A percentile compares a stretch with the other conserved stretches of the same genome.
These are phyloP conservation scores for Helogale parvula DNA, from an alignment of 2,113 vertebrate species.

Conservation along the genomic window DNA sequence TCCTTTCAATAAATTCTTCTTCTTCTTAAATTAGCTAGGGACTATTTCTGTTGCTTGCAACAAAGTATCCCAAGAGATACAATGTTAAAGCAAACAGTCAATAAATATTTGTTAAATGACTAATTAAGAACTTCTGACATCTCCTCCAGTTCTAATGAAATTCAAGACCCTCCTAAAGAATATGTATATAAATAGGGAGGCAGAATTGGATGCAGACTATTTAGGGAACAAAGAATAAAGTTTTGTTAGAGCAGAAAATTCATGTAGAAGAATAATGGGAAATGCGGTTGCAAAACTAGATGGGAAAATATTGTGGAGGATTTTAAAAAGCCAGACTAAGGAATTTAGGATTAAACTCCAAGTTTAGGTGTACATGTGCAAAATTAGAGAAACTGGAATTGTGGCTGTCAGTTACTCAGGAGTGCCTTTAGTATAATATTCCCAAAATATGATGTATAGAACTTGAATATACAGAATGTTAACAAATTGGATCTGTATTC, in stretches of 20 bases:
- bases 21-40: slow-evolving; percentile 58
- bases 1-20: slow-evolving; percentile 64
- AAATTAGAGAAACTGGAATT: neutral
- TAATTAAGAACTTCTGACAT: slow-evolving; percentile 67
- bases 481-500: neutral
- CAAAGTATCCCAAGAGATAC: slow-evolving; percentile 49
- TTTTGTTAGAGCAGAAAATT: slow-evolving; percentile 10
- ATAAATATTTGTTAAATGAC: slow-evolving; percentile 66
- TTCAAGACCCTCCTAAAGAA: slow-evolving; percentile 36
- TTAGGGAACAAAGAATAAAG: slow-evolving; percentile 22
- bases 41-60: slow-evolving; percentile 64
- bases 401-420: neutral
- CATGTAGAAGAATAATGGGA: neutral
- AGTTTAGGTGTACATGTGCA: neutral
- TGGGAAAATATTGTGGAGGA: neutral
- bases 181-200: neutral
- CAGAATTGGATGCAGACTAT: slow-evolving; percentile 9
- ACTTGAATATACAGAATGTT: neutral
- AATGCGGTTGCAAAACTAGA: neutral
- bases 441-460: neutral
- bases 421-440: neutral
- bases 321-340: neutral
- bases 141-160: slow-evolving; percentile 36
- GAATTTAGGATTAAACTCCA: neutral
- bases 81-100: slow-evolving; percentile 26